phyloP scores from a whole-genome alignment of 1,140 invertebrate genomes.

The Archegozetes longisetosus region DNA sequence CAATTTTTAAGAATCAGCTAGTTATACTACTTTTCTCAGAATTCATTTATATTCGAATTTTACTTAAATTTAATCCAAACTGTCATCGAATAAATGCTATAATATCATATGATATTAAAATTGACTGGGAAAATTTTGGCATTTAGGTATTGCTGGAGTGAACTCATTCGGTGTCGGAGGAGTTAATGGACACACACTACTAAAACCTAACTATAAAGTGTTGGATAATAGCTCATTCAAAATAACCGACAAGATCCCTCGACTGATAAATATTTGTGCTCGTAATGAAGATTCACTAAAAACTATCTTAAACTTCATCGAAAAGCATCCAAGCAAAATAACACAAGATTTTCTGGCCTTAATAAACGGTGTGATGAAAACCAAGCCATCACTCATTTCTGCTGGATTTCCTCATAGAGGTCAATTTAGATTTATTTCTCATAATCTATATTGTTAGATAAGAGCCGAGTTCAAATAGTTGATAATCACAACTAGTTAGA shows the following conservation, averaged over 20 bases:
- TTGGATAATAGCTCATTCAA: constrained; percentile 21
- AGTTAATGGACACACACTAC: constrained; percentile 18
- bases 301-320: constrained; percentile 27
- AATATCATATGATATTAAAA: no score
- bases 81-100: no score
- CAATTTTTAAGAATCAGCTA: no score
- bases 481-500: no score
- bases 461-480: no score
- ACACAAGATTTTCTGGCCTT: constrained; percentile 16
- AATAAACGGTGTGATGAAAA: constrained; percentile 8
- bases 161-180: constrained; percentile 16
- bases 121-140: no score
- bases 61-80: no score
- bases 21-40: no score
- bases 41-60: no score
- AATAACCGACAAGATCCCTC: constrained; percentile 11
- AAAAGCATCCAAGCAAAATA: constrained; percentile 25
- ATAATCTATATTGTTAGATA: no score
- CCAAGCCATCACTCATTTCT: not conserved
- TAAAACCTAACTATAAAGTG: constrained; percentile 40
- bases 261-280: constrained; percentile 10
- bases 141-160: constrained; percentile 7
- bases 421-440: not conserved
- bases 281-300: constrained; percentile 26
- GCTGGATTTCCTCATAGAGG: constrained; percentile 13